Evolutionary conservation across 2,888 invertebrate species (phyloP).

Genomic region (Lydus trimaculatus): DNA sequence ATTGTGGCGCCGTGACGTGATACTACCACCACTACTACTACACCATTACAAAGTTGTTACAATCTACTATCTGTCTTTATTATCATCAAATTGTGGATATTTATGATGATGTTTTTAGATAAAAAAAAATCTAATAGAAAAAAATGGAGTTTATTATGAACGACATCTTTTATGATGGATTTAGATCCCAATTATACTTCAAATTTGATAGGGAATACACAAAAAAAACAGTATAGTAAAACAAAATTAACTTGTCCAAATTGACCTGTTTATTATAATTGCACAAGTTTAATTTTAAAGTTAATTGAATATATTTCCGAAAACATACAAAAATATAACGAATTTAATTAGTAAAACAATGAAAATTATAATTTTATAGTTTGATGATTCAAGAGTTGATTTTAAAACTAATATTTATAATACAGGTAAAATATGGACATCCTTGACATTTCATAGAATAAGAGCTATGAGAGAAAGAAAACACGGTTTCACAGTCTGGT

Average conservation of each 20-base stretch:
- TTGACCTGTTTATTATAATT: no score
- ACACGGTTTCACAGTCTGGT: constrained; percentile 25
- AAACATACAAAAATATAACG: no score
- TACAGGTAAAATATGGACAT: constrained; percentile 33
- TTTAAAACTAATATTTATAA: neutral
- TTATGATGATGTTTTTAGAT: neutral
- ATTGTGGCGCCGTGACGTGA: constrained; percentile 15
- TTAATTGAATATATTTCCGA: no score
- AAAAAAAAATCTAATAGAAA: neutral
- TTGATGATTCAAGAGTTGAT: neutral
- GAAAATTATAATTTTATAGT: neutral
- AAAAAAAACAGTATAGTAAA: no score
- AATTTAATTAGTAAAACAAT: neutral
- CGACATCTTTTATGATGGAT: neutral
- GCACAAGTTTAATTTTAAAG: no score
- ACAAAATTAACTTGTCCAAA: no score
- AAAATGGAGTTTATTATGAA: neutral
- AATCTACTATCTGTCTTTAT: neutral
- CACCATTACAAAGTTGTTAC: neutral
- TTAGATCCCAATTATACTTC: no score
- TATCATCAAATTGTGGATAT: neutral
- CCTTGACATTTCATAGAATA: constrained; percentile 43
- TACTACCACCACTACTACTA: neutral
- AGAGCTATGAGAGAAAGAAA: constrained; percentile 22
- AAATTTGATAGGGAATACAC: no score